A percentile compares a stretch with the other conserved stretches of the same genome.
phyloP scores from a whole-genome alignment of 2,113 vertebrate species.

The Odobenus rosmarus region DNA sequence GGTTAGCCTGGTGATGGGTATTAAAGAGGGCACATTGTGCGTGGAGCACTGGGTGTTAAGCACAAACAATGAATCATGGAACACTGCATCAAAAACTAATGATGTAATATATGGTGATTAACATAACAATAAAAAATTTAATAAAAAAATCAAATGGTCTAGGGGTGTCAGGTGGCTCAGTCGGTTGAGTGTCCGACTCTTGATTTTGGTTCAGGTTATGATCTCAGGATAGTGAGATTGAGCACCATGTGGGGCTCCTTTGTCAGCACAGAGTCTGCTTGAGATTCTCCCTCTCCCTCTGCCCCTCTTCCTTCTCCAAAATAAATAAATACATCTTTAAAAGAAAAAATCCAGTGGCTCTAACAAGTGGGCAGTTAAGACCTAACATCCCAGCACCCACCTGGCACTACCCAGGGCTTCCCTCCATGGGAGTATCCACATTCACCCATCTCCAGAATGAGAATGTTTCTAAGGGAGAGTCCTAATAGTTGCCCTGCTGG shows the following conservation, averaged over 20 bases:
- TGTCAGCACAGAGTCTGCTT: not conserved
- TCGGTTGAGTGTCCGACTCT: not conserved
- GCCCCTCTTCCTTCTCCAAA: not conserved
- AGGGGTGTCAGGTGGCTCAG: not conserved
- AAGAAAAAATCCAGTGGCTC: not conserved
- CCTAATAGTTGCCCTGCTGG: fast-evolving
- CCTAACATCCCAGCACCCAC: not conserved
- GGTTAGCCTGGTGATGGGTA: no score
- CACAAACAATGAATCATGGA: no score
- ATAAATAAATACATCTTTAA: not conserved
- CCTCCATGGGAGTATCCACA: fast-evolving
- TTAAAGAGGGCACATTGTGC: no score
- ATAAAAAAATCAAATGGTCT: not conserved
- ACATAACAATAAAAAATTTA: no score
- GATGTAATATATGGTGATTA: no score
- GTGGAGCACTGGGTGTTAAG: no score
- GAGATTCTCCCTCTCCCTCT: not conserved
- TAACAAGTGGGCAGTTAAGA: no score
- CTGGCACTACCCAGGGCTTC: fast-evolving
- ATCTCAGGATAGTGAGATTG: not conserved
- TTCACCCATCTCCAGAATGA: not conserved
- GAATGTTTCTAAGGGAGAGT: fast-evolving
- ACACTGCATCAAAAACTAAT: no score
- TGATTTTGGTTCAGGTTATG: not conserved
- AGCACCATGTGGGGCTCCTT: not conserved